Evolutionary conservation across 2,797 vertebrate genomes (phyloP).

Genomic region (Epinephelus coioides): DNA sequence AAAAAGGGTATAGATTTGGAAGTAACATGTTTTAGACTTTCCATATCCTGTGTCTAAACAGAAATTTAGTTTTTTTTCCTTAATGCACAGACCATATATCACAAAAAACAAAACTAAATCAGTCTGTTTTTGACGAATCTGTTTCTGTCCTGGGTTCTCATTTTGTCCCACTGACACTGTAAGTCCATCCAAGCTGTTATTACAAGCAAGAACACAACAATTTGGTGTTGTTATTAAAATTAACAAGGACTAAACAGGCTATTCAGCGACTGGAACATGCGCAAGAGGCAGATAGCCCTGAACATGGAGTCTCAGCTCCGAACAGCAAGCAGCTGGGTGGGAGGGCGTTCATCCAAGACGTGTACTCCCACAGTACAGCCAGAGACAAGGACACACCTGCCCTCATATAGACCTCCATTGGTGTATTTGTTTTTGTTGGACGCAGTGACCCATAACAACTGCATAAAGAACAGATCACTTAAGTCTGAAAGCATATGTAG

Average conservation of each 20-base stretch:
- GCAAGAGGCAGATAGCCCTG: slow-evolving; percentile 33
- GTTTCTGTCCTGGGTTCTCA: background rate
- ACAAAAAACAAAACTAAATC: no score
- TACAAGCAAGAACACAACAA: slow-evolving; percentile 38
- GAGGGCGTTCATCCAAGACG: slow-evolving; percentile 46
- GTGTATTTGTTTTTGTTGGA: slow-evolving; percentile 28
- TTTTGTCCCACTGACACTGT: background rate
- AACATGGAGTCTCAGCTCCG: slow-evolving; percentile 49
- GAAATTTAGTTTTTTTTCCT: no score
- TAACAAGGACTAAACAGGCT: slow-evolving; percentile 44
- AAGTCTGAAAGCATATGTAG: background rate
- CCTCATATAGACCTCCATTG: slow-evolving; percentile 9
- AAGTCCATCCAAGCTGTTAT: slow-evolving; percentile 21
- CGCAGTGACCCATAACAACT: slow-evolving; percentile 40
- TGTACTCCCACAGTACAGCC: slow-evolving; percentile 37
- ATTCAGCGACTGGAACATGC: slow-evolving; percentile 48
- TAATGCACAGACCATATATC: no score
- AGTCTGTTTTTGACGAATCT: no score
- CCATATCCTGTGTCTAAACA: no score
- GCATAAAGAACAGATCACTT: background rate
- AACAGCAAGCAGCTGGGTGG: slow-evolving; percentile 45
- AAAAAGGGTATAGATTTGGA: no score
- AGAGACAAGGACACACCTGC: slow-evolving; percentile 61
- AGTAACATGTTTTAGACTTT: no score
- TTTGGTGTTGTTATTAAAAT: slow-evolving; percentile 33